Evolutionary conservation across 2,113 vertebrate genomes (phyloP), one percentile per base, ranked within the genome.

Genomic region (Ochotona princeps): DNA sequence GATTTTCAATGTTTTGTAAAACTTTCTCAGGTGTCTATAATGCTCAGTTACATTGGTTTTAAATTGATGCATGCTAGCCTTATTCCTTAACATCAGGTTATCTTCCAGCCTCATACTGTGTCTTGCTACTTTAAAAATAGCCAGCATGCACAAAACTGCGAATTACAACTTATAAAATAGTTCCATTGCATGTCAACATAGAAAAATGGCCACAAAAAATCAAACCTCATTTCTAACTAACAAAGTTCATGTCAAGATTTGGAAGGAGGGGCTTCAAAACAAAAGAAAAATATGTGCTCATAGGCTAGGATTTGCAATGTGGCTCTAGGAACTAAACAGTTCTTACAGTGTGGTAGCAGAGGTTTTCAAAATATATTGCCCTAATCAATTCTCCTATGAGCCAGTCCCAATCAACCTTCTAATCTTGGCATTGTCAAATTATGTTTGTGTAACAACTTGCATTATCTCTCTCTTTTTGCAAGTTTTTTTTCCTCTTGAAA

Each of bases 271-370:
- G 5, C 5, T 89, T 57, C 30, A 8, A 83, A 83, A 89, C 18
- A 30, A 70, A 75, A 94, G 66, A 85, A 92, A 84, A 90, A 80
- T 91, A 15, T 92, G 94, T 93, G 21, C 60, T 75, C 80, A 74
- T 3, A 83, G 67, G 90, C 35, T 96, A 67, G 63, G 61, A 83
- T 78, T 93, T 93, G 35, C 94, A 85, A 44, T 69, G 15, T 74
- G 35, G 47, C n/a, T 54, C 73, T 88, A 54, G 60, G 89, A 93
- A 91, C 89, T 83, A 94, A 94, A 88, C 18, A 73, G 8, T 67
- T 91, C 66, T 92, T 83, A 61, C 15, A 47, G 44, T 70, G 32
- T 91, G 1, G n/a, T 38, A 83, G 83, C 84, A 80, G 47, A 18
- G 73, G 49, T 84, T 60, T 84, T 28, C 1, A 15, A 28, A 67